These are phyloP conservation scores for Clinocottus analis DNA, from an alignment of 2,113 vertebrate genomes.

Conservation along the genomic window DNA sequence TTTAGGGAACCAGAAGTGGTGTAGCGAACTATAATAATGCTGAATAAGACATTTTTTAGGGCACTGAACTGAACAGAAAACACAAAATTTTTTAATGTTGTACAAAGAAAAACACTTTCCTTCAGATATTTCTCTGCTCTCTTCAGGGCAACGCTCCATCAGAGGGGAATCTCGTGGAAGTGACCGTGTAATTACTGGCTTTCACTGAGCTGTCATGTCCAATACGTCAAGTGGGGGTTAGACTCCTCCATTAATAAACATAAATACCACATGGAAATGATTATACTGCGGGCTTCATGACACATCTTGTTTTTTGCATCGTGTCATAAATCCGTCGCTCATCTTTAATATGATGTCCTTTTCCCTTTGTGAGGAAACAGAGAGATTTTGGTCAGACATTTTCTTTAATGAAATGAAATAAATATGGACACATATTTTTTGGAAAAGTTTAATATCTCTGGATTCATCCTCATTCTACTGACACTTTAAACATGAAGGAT, in stretches of 20 bases:
- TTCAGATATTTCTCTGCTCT: no score
- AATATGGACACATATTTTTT: no score
- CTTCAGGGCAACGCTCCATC: neutral
- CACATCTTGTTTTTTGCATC: neutral
- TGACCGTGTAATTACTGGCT: conserved; percentile 69
- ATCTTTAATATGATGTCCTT: neutral
- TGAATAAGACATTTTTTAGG: no score
- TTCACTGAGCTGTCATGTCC: conserved; percentile 75
- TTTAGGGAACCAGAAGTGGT: no score
- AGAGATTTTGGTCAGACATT: neutral
- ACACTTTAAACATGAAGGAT: no score
- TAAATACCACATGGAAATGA: conserved; percentile 18
- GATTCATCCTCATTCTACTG: no score
- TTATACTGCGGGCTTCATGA: conserved; percentile 2
- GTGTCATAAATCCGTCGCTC: neutral
- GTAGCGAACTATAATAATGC: no score
- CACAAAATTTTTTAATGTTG: no score
- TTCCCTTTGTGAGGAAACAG: neutral
- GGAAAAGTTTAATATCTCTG: no score
- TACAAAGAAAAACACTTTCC: no score
- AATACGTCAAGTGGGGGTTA: conserved; percentile 68
- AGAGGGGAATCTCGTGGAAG: conserved; percentile 55
- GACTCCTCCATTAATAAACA: conserved; percentile 24
- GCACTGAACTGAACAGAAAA: no score
- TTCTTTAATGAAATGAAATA: no score